Percentiles rank a stretch among this genome's conserved stretches.
phyloP scores from a whole-genome alignment of 1,140 invertebrate genomes.

The Drosophila watanabei region DNA sequence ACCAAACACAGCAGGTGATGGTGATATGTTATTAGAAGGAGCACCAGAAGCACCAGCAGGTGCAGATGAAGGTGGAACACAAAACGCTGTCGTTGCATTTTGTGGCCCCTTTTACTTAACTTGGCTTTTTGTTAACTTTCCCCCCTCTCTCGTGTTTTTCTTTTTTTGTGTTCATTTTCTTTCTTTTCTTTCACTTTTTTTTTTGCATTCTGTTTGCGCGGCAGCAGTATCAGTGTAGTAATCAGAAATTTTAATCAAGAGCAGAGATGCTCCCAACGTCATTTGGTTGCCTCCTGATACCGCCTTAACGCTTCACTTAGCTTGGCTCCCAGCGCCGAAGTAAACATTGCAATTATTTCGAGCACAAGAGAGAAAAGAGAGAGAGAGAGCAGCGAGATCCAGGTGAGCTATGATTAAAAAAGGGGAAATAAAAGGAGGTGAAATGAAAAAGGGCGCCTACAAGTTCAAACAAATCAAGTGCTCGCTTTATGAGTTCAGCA shows the following conservation, averaged over 20 bases:
- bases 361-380: constrained; percentile 46
- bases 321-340: constrained; percentile 54
- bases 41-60: constrained; percentile 25
- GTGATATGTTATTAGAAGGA: constrained; percentile 73
- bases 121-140: constrained; percentile 45
- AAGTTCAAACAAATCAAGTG: constrained; percentile 74
- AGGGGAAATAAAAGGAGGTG: constrained; percentile 12
- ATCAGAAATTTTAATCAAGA: constrained; percentile 85
- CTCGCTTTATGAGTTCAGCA: constrained; percentile 55
- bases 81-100: constrained; percentile 78
- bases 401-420: constrained; percentile 77
- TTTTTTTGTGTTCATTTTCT: constrained; percentile 29
- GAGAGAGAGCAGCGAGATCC: constrained; percentile 30
- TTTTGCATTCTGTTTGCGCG: constrained; percentile 59
- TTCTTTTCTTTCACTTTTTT: constrained; percentile 23
- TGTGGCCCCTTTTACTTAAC: constrained; percentile 66
- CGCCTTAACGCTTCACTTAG: constrained; percentile 81
- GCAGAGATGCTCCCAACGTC: constrained; percentile 39
- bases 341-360: constrained; percentile 81
- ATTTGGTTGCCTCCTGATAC: constrained; percentile 39
- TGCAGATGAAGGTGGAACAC: constrained; percentile 47
- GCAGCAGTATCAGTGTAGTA: constrained; percentile 71
- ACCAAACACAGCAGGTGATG: constrained; percentile 76
- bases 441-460: constrained; percentile 23
- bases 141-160: constrained; percentile 6